Percentiles rank a stretch among this genome's conserved stretches.
phyloP scores from a whole-genome alignment of 1,140 invertebrate species.

The Leptestheria dahalacensis region DNA sequence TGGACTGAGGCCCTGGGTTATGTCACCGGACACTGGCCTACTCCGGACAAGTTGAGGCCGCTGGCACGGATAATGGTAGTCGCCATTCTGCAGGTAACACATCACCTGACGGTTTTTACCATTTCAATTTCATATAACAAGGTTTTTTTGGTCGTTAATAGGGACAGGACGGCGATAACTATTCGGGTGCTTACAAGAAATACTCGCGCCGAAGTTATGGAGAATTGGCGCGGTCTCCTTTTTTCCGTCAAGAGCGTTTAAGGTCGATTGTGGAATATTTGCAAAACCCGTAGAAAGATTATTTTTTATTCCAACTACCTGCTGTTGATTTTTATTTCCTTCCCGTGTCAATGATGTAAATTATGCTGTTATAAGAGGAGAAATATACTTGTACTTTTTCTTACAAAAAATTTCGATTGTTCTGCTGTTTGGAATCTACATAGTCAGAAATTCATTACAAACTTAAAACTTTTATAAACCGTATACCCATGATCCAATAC shows the following conservation, averaged over 20 bases:
- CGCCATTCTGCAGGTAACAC: not conserved
- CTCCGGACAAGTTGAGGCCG: not conserved
- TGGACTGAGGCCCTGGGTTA: conserved; percentile 4
- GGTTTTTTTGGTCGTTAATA: not conserved
- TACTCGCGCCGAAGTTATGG: not conserved
- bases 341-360: no score
- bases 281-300: not conserved
- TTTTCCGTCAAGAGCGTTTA: not conserved
- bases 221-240: not conserved
- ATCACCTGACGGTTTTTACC: not conserved
- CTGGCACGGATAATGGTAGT: not conserved
- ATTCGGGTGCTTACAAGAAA: conserved; percentile 4
- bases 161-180: not conserved
- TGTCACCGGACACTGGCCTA: conserved; percentile 3
- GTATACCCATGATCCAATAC: no score
- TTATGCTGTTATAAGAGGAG: no score
- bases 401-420: no score
- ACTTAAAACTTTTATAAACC: no score
- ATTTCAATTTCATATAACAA: not conserved
- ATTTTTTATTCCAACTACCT: no score
- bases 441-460: no score
- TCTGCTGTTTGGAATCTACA: no score
- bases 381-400: no score
- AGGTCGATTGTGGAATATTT: not conserved
- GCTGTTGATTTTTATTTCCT: no score